phyloP scores from a whole-genome alignment of 2,113 vertebrate species.

The Varanus komodoensis region DNA sequence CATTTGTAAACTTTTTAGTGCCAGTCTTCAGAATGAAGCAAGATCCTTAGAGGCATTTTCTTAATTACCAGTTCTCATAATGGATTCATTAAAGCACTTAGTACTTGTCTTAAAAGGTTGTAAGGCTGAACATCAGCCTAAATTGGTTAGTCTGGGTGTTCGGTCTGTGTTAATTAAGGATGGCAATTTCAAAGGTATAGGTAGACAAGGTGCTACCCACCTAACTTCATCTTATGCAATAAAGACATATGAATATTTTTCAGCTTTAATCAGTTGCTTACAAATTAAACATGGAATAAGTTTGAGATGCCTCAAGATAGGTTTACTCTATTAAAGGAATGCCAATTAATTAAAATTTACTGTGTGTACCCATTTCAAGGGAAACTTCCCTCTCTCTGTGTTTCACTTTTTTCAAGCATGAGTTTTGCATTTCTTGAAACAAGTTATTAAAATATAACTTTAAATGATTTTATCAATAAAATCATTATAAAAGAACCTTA shows the following conservation, averaged over 20 bases:
- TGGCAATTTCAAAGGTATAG: not conserved
- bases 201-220: not conserved
- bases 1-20: not conserved
- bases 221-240: not conserved
- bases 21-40: not conserved
- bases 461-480: not conserved
- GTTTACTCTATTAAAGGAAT: not conserved
- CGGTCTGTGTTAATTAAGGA: not conserved
- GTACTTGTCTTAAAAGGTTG: not conserved
- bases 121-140: not conserved
- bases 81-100: not conserved
- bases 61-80: not conserved
- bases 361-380: too few species aligned
- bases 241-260: not conserved
- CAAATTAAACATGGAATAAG: not conserved
- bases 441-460: not conserved
- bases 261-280: not conserved
- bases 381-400: not conserved
- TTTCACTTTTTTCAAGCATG: not conserved
- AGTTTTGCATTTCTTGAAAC: not conserved
- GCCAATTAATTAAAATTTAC: not conserved
- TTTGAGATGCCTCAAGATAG: not conserved
- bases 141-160: not conserved
- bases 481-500: not conserved
- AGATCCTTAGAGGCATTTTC: not conserved